Evolutionary conservation across 2,888 invertebrate species (phyloP), one percentile per base, ranked within the genome.

Genomic region (Leucophenga montana): DNA sequence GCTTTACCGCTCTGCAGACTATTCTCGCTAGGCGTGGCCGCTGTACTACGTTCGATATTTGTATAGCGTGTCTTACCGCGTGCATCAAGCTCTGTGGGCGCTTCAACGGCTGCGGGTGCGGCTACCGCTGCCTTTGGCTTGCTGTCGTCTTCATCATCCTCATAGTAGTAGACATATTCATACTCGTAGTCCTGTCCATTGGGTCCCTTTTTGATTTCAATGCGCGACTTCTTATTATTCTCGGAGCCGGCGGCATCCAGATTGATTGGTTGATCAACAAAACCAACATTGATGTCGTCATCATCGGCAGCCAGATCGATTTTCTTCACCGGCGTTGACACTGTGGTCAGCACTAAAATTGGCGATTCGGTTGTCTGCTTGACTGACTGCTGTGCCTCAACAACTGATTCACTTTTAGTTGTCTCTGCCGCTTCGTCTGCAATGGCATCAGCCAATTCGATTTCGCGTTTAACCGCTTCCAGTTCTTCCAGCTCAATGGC

Each of bases 181-280:
- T 96, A 96, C 87, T 96, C 96, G 84, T 96, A 96, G 85, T 96
- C 96, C 87, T 95, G 94, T 1, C 96, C 96, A 83, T 96, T 95
- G 1, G 95, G 95, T 14, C 95, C 96, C 85, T 95, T 96, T 84
- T 96, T 95, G 44, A 96, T 93, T 90, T 95, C 93, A 78, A 94
- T 93, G 72, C 94, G 90, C 0, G 94, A 94, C 76, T 93, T 92
- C 73, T 91, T 91, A 75, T 91, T 92, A 79, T 92, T 92, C 85
- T 93, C 94, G 18, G 93, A 92, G 0, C 92, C 93, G 53, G 93
- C 92, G 0, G 91, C 91, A 73, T 92, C 91, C 22, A 92, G 86
- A 66, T 90, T 90, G n/a, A 90, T 88, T 65, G 90, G 89, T 54
- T 91, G 91, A 71, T 89, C 89, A 18, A 88, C 82, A n/a, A 89